Percentiles rank a stretch among this genome's conserved stretches.
These are phyloP conservation scores for Strigamia transsilvanica DNA, from an alignment of 2,888 invertebrate genomes.

Conservation along the genomic window DNA sequence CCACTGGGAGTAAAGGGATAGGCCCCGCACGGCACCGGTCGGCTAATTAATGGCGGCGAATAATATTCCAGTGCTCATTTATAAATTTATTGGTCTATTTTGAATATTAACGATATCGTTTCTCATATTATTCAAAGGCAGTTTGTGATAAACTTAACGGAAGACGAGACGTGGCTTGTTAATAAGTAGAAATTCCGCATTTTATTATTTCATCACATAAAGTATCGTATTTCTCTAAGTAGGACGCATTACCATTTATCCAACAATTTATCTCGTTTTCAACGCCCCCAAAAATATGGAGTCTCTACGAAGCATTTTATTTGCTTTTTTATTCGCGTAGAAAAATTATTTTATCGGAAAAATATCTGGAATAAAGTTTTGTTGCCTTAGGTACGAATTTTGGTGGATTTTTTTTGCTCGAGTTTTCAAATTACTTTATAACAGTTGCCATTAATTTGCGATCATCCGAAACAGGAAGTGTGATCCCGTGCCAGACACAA, in stretches of 20 bases:
- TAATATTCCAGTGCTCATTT: constrained; percentile 33
- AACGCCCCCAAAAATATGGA: neutral
- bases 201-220: constrained; percentile 32
- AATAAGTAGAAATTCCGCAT: neutral
- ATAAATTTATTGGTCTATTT: constrained; percentile 25
- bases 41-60: constrained; percentile 32
- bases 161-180: constrained; percentile 42
- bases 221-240: constrained; percentile 3
- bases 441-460: too few relatives aligned
- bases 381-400: neutral
- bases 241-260: constrained; percentile 6
- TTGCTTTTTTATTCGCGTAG: neutral
- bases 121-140: constrained; percentile 45
- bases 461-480: too few relatives aligned
- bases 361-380: neutral
- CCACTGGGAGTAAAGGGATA: constrained; percentile 13
- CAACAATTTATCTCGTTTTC: neutral
- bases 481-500: too few relatives aligned
- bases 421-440: constrained; percentile 9
- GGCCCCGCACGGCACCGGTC: constrained; percentile 37
- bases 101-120: constrained; percentile 40
- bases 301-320: neutral
- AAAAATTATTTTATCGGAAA: neutral
- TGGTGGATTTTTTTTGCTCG: neutral
- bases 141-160: constrained; percentile 38